Base-by-base conservation (phyloP, 2,888 invertebrate genomes). In the Rhamnusium bicolor region DNA sequence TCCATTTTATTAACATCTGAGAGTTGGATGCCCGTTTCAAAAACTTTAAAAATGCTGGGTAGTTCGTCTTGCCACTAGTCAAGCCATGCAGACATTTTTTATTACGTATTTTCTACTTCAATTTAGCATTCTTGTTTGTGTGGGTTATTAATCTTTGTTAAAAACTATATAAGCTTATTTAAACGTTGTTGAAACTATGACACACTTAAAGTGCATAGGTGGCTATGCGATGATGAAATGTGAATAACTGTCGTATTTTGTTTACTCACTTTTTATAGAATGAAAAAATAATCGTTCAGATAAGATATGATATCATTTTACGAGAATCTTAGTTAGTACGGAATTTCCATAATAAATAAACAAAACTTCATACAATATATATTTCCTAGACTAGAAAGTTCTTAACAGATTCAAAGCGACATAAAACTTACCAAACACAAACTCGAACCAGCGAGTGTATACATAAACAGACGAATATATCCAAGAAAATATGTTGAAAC, bases 331-430 rank as follows among this genome's bases (percentile, higher is more conserved):
- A 12, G 32, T 10, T 19, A 14, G 16, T 47, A 49, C 14, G 53
- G 53, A 18, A 53, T 53, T 65, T 53, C 51, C 51, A n/a, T 65
- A 24, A 58, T 65, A 65, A 29, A 65, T n/a, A 65, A 65, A 53
- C 65, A 65, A 7, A 53, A 32, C 51, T 40, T 61, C 19, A 61
- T 24, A 47, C 16, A 46, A 46, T 12, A 19, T 58, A 32, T 21
- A 21, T 40, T 47, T 61, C 61, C 21, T 61, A 61, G 14, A 47
- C n/a, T 61, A 61, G 61, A 61, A 61, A 61, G 61, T 58, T 19
- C 53, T 21, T 19, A 54, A 24, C 54, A 54, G 29, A 58, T 32
- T 19, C 61, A 61, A 60, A 60, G 16, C 16, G 27, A n/a, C 18
- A 19, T 51, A n/a, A 46, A 65, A 65, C 65, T 65, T 65, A 65